Evolutionary conservation across 2,888 invertebrate species (phyloP).

Genomic region (Tholera decimalis): DNA sequence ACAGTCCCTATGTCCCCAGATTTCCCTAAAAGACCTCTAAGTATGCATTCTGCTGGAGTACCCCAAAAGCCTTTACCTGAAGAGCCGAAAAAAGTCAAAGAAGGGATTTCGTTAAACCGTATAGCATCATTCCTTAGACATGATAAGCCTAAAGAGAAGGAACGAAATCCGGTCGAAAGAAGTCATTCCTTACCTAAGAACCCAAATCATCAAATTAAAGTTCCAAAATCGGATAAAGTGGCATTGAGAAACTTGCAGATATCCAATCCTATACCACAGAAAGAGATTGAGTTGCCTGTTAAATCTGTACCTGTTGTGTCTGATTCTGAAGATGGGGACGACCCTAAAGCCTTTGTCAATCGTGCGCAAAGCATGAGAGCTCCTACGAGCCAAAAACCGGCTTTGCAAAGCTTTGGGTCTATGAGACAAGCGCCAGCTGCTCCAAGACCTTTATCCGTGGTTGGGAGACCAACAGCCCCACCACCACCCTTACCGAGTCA

Average conservation of each 20-base stretch:
- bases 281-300: constrained; percentile 92
- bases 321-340: constrained; percentile 89
- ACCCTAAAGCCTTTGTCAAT: constrained; percentile 92
- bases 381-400: constrained; percentile 90
- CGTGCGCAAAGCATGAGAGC: constrained; percentile 96
- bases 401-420: constrained; percentile 95
- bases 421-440: constrained; percentile 94
- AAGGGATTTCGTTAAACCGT: constrained; percentile 93
- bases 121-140: constrained; percentile 95
- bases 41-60: constrained; percentile 84
- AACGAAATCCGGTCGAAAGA: constrained; percentile 87
- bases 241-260: constrained; percentile 95
- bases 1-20: constrained; percentile 85
- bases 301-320: constrained; percentile 92
- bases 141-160: constrained; percentile 89
- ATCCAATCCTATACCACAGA: constrained; percentile 95
- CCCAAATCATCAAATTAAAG: constrained; percentile 91
- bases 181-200: constrained; percentile 92
- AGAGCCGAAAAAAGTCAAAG: constrained; percentile 91
- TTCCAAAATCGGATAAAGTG: constrained; percentile 93
- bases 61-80: constrained; percentile 87
- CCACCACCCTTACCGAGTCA: constrained; percentile 93
- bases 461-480: constrained; percentile 94
- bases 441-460: constrained; percentile 95
- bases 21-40: constrained; percentile 88